Percentiles rank a stretch among this genome's conserved stretches.
phyloP scores from a whole-genome alignment of 2,888 invertebrate genomes.

The Norana najaformis region DNA sequence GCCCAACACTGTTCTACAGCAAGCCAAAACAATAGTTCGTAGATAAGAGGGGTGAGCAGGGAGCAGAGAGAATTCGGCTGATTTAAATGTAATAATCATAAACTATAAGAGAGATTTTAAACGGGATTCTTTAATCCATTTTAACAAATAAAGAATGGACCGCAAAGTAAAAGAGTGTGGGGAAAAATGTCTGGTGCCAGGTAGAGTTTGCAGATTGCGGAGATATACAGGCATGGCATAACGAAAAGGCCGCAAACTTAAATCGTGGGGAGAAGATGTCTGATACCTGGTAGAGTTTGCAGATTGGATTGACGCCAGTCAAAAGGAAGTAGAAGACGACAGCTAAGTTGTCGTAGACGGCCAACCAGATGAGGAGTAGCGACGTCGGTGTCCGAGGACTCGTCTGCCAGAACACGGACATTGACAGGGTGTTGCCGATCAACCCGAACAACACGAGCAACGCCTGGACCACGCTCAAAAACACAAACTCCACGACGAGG shows the following conservation, averaged over 20 bases:
- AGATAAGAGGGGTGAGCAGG: too few species aligned
- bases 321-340: background rate
- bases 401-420: slow-evolving; percentile 2
- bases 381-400: background rate
- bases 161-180: too few species aligned
- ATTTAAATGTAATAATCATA: too few species aligned
- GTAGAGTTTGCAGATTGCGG: too few species aligned
- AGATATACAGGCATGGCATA: too few species aligned
- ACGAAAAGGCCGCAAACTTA: background rate
- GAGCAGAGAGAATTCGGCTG: too few species aligned
- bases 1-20: too few species aligned
- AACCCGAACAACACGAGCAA: background rate
- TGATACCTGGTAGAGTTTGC: slow-evolving; percentile 2
- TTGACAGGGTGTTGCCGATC: background rate
- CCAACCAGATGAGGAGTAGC: background rate
- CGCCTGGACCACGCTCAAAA: background rate
- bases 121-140: too few species aligned
- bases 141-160: too few species aligned
- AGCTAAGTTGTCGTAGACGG: background rate
- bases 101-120: too few species aligned
- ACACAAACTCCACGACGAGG: background rate
- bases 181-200: too few species aligned
- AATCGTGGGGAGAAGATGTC: background rate
- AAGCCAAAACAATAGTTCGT: too few species aligned
- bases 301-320: background rate